phyloP scores from a whole-genome alignment of 2,797 vertebrate species.

The Hozukius guyotensis region DNA sequence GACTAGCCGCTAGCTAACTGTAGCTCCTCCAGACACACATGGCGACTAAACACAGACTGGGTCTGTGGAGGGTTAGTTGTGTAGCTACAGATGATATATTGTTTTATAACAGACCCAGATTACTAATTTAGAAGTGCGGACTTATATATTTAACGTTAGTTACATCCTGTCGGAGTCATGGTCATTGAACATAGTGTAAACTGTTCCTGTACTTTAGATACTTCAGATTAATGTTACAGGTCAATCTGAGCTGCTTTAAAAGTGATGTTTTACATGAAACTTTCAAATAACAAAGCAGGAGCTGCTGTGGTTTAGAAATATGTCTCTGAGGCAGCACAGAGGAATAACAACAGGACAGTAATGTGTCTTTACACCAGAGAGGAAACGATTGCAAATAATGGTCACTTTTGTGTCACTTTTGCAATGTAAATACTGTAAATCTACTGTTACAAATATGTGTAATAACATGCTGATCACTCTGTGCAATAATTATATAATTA shows the following conservation, averaged over 20 bases:
- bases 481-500: too few relatives aligned
- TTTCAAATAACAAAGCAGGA: neutral
- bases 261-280: neutral
- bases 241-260: neutral
- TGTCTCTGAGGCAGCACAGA: neutral
- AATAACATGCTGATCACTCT: too few relatives aligned
- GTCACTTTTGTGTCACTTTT: too few relatives aligned
- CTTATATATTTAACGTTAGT: neutral
- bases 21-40: constrained; percentile 48
- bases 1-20: constrained; percentile 26
- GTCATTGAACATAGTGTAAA: neutral
- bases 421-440: too few relatives aligned
- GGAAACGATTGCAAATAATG: neutral
- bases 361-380: neutral
- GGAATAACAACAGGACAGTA: neutral
- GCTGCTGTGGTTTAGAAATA: neutral
- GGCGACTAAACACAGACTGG: constrained; percentile 10
- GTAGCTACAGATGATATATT: rapidly evolving
- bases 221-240: neutral
- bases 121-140: rapidly evolving
- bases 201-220: neutral
- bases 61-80: neutral
- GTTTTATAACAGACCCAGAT: rapidly evolving
- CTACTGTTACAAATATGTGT: too few relatives aligned
- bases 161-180: neutral